Evolutionary conservation across 64 coral and sea anemone genomes (phyloP).

Genomic region (Pocillopora damicornis): DNA sequence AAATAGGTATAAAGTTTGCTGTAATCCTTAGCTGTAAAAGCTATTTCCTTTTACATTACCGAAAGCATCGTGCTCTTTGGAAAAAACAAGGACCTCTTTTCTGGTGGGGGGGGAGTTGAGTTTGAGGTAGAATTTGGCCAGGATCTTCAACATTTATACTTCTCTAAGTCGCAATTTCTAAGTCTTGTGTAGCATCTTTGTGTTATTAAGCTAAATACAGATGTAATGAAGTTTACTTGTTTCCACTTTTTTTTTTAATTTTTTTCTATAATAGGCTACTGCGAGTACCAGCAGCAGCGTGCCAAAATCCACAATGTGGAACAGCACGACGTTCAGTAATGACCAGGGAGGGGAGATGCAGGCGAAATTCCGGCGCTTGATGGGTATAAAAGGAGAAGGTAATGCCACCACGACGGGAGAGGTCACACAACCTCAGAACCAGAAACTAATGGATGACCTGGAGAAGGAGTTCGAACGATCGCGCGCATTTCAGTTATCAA

Average conservation of each 20-base stretch:
- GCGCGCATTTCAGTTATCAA: conserved; percentile 92
- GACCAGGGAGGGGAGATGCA: conserved; percentile 97
- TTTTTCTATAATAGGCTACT: background rate
- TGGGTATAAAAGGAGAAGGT: conserved; percentile 89
- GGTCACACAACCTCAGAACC: conserved; percentile 33
- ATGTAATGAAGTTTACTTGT: too few relatives aligned
- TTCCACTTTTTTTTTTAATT: background rate
- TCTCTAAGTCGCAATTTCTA: too few relatives aligned
- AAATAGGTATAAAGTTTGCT: too few relatives aligned
- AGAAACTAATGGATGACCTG: conserved; percentile 75
- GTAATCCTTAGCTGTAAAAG: too few relatives aligned
- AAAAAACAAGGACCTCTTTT: too few relatives aligned
- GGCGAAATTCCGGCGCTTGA: conserved; percentile 92
- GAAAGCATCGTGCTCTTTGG: too few relatives aligned
- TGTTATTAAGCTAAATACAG: too few relatives aligned
- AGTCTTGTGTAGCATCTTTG: too few relatives aligned
- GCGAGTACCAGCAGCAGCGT: background rate
- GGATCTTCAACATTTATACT: too few relatives aligned
- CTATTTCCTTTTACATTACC: too few relatives aligned
- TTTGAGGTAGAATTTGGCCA: too few relatives aligned
- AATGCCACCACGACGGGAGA: conserved; percentile 4
- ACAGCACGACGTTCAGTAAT: conserved; percentile 64
- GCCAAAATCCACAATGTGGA: conserved; percentile 52
- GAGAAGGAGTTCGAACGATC: conserved; percentile 98
- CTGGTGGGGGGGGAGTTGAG: too few relatives aligned